These are phyloP conservation scores for Serranus cabrilla DNA, from an alignment of 2,797 vertebrate genomes.

Conservation along the genomic window DNA sequence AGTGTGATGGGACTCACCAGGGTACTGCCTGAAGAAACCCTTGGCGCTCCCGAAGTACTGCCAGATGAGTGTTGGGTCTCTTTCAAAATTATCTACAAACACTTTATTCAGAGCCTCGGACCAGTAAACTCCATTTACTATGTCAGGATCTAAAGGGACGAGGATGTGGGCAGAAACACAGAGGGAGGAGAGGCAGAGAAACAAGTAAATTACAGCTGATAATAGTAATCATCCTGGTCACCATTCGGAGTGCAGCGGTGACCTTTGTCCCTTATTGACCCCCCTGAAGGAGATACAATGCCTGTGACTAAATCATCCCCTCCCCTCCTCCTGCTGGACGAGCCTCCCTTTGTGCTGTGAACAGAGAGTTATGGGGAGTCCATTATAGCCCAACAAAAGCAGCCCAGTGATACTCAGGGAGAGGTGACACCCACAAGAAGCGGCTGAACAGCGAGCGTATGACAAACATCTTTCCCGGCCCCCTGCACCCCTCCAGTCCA, in stretches of 20 bases:
- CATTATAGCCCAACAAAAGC: slow-evolving; percentile 82
- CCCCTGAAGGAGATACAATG: slow-evolving; percentile 69
- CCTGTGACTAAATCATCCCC: slow-evolving; percentile 68
- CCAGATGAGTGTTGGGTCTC: slow-evolving; percentile 96
- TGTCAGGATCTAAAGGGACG: slow-evolving; percentile 90
- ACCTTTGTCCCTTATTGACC: slow-evolving; percentile 79
- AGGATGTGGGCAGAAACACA: neutral
- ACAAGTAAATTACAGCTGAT: slow-evolving; percentile 72
- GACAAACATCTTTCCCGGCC: slow-evolving; percentile 53
- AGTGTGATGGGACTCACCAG: slow-evolving; percentile 84
- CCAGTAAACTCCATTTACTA: slow-evolving; percentile 98
- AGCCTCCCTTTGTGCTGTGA: slow-evolving; percentile 76
- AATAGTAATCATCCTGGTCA: slow-evolving; percentile 60
- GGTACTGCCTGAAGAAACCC: slow-evolving; percentile 98
- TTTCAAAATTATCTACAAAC: slow-evolving; percentile 97
- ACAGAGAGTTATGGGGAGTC: slow-evolving; percentile 75
- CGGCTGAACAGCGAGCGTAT: slow-evolving; percentile 52
- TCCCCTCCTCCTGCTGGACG: slow-evolving; percentile 57
- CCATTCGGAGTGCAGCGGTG: slow-evolving; percentile 58
- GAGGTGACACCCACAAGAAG: slow-evolving; percentile 66
- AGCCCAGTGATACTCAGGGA: slow-evolving; percentile 36
- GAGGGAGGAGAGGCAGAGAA: slow-evolving; percentile 21
- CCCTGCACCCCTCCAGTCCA: neutral
- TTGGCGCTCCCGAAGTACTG: slow-evolving; percentile 98
- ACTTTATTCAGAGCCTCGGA: slow-evolving; percentile 98